A percentile compares a stretch with the other conserved stretches of the same genome.
These are phyloP conservation scores for Drosophila melanocephala DNA, from an alignment of 2,888 invertebrate genomes.

Conservation along the genomic window DNA sequence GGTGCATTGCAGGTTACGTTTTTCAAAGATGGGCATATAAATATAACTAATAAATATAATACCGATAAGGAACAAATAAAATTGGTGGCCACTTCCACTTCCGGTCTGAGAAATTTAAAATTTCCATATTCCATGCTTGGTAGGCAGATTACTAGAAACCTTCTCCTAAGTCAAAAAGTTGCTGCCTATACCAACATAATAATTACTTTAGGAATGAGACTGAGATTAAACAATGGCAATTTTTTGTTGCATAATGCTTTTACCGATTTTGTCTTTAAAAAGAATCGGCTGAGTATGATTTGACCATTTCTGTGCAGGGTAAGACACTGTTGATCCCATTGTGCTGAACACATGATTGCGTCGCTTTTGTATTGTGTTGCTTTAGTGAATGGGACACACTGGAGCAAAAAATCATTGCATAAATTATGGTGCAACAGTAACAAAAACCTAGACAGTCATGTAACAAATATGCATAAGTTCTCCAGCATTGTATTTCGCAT, in stretches of 20 bases:
- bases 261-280: neutral
- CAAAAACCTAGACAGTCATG: constrained; percentile 41
- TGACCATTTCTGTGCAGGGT: neutral
- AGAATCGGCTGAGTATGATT: neutral
- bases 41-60: neutral
- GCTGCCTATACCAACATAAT: neutral
- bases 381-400: constrained; percentile 46
- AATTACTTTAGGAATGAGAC: neutral
- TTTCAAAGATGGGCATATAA: neutral
- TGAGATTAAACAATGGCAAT: neutral
- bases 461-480: constrained; percentile 69
- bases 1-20: fast-evolving
- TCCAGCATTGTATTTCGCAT: constrained; percentile 15
- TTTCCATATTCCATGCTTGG: neutral
- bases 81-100: neutral
- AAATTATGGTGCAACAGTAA: constrained; percentile 53
- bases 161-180: neutral
- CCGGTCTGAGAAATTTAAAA: neutral
- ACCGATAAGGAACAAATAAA: neutral
- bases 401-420: constrained; percentile 68
- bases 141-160: neutral
- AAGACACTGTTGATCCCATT: neutral
- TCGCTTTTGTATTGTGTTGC: constrained; percentile 54
- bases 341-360: constrained; percentile 38
- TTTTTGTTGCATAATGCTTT: neutral